Evolutionary conservation across 2,888 invertebrate genomes (phyloP).

Genomic region (Polymixis flavicincta): DNA sequence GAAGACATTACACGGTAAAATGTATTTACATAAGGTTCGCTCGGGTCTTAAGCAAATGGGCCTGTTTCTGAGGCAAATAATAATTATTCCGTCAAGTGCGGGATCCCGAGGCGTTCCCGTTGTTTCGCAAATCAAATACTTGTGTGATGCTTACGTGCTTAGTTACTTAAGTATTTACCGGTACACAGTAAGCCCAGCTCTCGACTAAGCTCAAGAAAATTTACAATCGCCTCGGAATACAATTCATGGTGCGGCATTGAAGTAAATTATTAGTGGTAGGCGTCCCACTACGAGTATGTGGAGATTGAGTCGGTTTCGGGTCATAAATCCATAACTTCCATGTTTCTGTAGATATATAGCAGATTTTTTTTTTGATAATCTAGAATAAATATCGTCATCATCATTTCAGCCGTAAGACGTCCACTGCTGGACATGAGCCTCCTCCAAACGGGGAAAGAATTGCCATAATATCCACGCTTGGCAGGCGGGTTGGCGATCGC

Average conservation of each 20-base stretch:
- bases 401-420: no score
- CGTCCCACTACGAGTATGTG: no score
- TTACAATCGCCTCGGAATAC: conserved; percentile 45
- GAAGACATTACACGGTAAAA: conserved; percentile 53
- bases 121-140: conserved; percentile 61
- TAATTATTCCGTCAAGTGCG: conserved; percentile 52
- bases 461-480: no score
- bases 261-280: conserved; percentile 38
- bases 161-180: conserved; percentile 60
- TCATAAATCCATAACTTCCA: no score
- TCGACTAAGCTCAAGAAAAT: conserved; percentile 52
- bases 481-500: no score
- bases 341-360: no score
- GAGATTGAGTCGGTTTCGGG: no score
- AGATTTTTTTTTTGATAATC: no score
- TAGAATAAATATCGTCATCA: no score
- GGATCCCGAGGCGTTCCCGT: conserved; percentile 34
- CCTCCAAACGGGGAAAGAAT: no score
- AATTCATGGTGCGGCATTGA: conserved; percentile 37
- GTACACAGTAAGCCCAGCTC: conserved; percentile 42
- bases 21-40: conserved; percentile 54
- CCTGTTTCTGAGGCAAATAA: conserved; percentile 54
- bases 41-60: conserved; percentile 54
- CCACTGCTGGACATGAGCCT: no score
- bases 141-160: conserved; percentile 58